Evolutionary conservation across 2,888 invertebrate species (phyloP), one percentile per base, ranked within the genome.

Genomic region (Oithona nana): DNA sequence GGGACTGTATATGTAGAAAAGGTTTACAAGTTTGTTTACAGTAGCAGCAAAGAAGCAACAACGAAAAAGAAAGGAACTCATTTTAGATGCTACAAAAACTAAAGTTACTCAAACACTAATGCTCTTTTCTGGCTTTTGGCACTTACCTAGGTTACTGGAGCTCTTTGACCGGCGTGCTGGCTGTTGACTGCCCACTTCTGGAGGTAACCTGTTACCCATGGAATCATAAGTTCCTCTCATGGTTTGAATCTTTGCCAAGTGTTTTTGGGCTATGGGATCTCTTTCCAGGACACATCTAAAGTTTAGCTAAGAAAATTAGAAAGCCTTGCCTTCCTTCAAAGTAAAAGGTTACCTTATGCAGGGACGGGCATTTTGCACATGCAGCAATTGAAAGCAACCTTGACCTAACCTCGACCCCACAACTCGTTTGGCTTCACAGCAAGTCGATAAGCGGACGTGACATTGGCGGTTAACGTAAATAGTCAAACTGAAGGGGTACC

Each of bases 381-480:
- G 49, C 11, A 59, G 26, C 24, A 59, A 28, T 28, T 59, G 59
- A 59, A 59, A 59, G 59, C 49, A 49, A 24, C 59, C 59, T 24
- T 49, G 49, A 13, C 59, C 59, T 3, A 59, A 29, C 2, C 62
- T 22, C n/a, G 62, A 30, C 20, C 62, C 62, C 22, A 56, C 30
- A 16, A 48, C 26, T 28, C 62, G 29, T 48, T 54, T 55, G n/a
- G 54, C 24, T 20, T 62, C 62, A 56, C 62, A 62, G 39, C 62
- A 62, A 16, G 56, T 49, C n/a, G 59, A 59, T 4, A 61, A 54
- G 22, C 62, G 28, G 4, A 62, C 62, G 28, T 62, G 62, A 31
- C 54, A 62, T 39, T 62, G 62, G 28, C 55, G 52, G 48, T 62
- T 62, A 1, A 62, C 62, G 28, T 54, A 62, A 20, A 62, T 56